Evolutionary conservation across 2,113 vertebrate genomes (phyloP).

Genomic region (Phrynosoma blainvillii): DNA sequence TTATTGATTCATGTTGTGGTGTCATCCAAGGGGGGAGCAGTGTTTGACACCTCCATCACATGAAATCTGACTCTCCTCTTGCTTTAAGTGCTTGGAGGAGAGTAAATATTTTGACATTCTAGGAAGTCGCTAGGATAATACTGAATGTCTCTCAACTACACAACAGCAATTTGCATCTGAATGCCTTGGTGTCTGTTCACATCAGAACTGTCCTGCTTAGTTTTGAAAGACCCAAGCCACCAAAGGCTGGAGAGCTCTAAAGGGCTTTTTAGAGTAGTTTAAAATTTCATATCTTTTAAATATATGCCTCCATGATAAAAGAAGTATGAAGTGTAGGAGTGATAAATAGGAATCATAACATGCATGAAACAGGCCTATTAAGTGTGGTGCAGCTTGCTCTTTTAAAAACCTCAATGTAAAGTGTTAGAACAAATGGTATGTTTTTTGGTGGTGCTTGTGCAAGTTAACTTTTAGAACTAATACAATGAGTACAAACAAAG

Average conservation of each 20-base stretch:
- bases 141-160: constrained; percentile 69
- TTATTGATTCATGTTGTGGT: constrained; percentile 59
- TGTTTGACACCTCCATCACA: constrained; percentile 52
- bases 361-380: too few relatives aligned
- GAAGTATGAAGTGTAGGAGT: not conserved
- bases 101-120: constrained; percentile 75
- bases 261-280: not conserved
- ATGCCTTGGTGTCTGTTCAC: constrained; percentile 67
- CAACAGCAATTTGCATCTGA: constrained; percentile 72
- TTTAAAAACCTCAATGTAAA: too few relatives aligned
- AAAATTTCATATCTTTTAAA: not conserved
- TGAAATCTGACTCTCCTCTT: constrained; percentile 60
- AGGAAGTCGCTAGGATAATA: constrained; percentile 71
- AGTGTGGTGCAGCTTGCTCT: too few relatives aligned
- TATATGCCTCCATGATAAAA: not conserved
- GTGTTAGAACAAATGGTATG: too few relatives aligned
- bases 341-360: constrained; percentile 3
- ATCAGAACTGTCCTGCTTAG: constrained; percentile 68
- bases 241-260: not conserved
- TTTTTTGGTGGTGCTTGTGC: too few relatives aligned
- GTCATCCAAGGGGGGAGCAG: constrained; percentile 52
- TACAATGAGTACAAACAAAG: too few relatives aligned
- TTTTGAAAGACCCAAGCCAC: constrained; percentile 58
- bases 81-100: constrained; percentile 62
- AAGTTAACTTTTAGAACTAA: too few relatives aligned